These are phyloP conservation scores for Athalia circularis DNA, from an alignment of 2,888 invertebrate genomes.

Conservation along the genomic window DNA sequence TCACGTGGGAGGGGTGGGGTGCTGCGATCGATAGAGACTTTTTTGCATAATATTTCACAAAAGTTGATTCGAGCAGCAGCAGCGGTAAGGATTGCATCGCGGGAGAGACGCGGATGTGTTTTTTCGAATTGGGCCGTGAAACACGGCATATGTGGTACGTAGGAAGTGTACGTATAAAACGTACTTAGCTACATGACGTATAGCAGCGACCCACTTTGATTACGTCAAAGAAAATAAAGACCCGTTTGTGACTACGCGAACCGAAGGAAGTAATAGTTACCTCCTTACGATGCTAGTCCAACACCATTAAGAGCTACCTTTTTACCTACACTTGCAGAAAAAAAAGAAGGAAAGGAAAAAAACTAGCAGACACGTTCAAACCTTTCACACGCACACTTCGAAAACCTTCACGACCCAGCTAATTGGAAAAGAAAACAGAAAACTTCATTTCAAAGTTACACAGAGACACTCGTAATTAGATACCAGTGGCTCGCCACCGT, in stretches of 20 bases:
- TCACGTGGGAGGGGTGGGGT: too few relatives aligned
- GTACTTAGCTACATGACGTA: slow-evolving; percentile 44
- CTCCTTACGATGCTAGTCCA: slow-evolving; percentile 10
- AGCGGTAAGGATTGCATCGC: not conserved
- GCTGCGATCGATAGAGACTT: too few relatives aligned
- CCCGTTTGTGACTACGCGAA: slow-evolving; percentile 61
- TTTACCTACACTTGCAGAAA: not conserved
- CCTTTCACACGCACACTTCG: too few relatives aligned
- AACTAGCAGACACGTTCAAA: too few relatives aligned
- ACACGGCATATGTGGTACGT: not conserved
- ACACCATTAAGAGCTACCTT: not conserved
- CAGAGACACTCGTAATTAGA: not conserved
- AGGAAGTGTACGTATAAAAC: too few relatives aligned
- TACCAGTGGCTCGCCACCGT: not conserved
- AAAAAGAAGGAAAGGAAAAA: too few relatives aligned
- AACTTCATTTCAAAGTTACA: not conserved
- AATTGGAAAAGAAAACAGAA: slow-evolving; percentile 3
- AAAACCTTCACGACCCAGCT: not conserved
- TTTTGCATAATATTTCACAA: not conserved
- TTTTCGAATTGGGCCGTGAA: slow-evolving; percentile 71
- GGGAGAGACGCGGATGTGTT: slow-evolving; percentile 56
- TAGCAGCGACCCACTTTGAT: slow-evolving; percentile 62
- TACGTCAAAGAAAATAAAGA: slow-evolving; percentile 62
- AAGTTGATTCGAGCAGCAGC: slow-evolving; percentile 48
- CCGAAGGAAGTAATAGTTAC: slow-evolving; percentile 41